Evolutionary conservation across 2,888 invertebrate species (phyloP).

Genomic region (Spicauda simplicius): DNA sequence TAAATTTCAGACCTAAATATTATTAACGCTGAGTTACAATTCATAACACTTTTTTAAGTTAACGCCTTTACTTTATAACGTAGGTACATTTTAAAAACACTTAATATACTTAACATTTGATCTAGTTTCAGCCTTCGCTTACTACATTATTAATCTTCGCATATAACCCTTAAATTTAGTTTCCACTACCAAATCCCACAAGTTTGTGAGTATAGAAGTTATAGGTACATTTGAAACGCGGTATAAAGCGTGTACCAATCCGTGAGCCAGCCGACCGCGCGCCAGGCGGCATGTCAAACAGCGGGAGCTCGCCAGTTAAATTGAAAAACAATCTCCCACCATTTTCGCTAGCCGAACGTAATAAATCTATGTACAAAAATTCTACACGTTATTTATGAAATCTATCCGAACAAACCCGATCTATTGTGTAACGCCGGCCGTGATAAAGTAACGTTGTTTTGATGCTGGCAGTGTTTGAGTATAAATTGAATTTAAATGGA

Average conservation of each 20-base stretch:
- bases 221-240: constrained; percentile 10
- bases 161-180: too few relatives aligned
- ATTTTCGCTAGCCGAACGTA: constrained; percentile 83
- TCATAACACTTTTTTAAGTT: too few relatives aligned
- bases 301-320: constrained; percentile 81
- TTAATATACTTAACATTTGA: too few relatives aligned
- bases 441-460: constrained; percentile 22
- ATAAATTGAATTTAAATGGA: background rate
- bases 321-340: constrained; percentile 86
- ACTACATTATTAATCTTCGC: too few relatives aligned
- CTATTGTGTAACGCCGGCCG: constrained; percentile 64
- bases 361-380: constrained; percentile 86
- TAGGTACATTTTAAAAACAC: too few relatives aligned
- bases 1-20: too few relatives aligned
- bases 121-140: too few relatives aligned
- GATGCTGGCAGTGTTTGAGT: background rate
- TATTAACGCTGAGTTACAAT: too few relatives aligned
- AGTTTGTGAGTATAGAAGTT: background rate
- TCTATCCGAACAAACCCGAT: constrained; percentile 71
- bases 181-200: too few relatives aligned
- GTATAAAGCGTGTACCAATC: constrained; percentile 51
- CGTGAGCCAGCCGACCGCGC: constrained; percentile 52
- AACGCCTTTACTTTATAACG: too few relatives aligned
- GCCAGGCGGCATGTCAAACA: constrained; percentile 78
- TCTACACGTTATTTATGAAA: constrained; percentile 84